Base-by-base conservation (phyloP, 2,888 invertebrate genomes). In the Tachina fera region DNA sequence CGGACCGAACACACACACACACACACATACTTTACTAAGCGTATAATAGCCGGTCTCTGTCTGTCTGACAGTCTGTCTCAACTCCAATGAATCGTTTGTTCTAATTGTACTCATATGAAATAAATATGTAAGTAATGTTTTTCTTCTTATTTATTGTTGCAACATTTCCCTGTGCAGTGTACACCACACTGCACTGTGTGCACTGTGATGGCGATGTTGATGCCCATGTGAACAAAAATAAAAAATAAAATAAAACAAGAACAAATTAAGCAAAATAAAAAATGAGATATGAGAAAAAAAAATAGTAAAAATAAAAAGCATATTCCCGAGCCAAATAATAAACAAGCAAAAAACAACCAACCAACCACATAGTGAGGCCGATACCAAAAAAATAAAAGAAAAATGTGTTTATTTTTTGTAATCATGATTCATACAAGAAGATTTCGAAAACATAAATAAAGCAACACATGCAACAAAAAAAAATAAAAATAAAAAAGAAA, bases 51-150 rank as follows among this genome's bases (percentile, higher is more conserved):
- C 31, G 9, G 72, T 19, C 49, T 9, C 51, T 13, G 61, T n/a
- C 11, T 31, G 67, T 19, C 45, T 16, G 10, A 51, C 47, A 68
- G 31, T 31, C 19, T 19, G 22, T 22, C 19, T 19, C 67, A 65
- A 31, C 51, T 43, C 58, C 51, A 67, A 80, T 65, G 47, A 47
- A 71, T 65, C 56, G 68, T 49, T 61, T 74, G 70, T 82, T 85
- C 82, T 85, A 85, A 85, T 85, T 85, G 82, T 79, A 78, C 45
- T 31, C 31, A 31, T 31, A 31, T 31, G 78, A 85, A 78, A 78
- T 77, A 81, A 74, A 84, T 80, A 77, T 80, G 63, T 19, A 77
- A 84, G 63, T 19, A 81, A 60, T 51, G 11, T 70, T 70, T 70
- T 51, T 60, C n/a, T 22, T 77, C 56, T 43, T 53, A 60, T 63